phyloP scores from a whole-genome alignment of 2,797 vertebrate genomes.

The Mormyrops attenuatus region DNA sequence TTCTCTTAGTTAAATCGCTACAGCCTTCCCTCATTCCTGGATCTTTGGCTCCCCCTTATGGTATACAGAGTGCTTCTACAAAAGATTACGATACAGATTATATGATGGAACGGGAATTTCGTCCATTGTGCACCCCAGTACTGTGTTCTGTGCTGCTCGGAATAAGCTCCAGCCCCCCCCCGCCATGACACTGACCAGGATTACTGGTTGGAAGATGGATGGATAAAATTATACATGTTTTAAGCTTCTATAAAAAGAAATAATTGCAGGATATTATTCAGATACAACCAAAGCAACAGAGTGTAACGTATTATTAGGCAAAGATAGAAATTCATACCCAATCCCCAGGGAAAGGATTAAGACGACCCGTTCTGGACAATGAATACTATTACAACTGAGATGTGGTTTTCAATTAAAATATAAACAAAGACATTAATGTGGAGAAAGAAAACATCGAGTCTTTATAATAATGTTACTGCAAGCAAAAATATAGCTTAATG shows the following conservation, averaged over 20 bases:
- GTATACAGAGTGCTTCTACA: background rate
- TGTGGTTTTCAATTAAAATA: background rate
- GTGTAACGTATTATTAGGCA: background rate
- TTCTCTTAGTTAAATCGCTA: background rate
- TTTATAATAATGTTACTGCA: background rate
- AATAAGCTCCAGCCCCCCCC: background rate
- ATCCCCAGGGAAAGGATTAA: background rate
- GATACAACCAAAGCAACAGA: background rate
- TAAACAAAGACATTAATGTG: slow-evolving; percentile 1
- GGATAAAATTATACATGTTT: background rate
- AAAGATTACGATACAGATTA: background rate
- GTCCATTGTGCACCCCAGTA: background rate
- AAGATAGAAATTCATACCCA: background rate
- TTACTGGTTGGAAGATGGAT: background rate
- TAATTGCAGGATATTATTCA: background rate
- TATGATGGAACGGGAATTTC: background rate
- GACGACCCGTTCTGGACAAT: background rate
- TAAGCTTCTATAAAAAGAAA: background rate
- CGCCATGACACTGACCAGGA: background rate
- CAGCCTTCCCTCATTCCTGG: background rate
- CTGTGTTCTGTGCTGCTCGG: background rate
- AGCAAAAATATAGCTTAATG: background rate
- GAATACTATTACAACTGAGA: background rate
- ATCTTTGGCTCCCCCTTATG: background rate
- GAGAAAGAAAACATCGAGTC: background rate